Evolutionary conservation across 2,113 vertebrate genomes (phyloP).

Genomic region (Forbesichthys agassizii): DNA sequence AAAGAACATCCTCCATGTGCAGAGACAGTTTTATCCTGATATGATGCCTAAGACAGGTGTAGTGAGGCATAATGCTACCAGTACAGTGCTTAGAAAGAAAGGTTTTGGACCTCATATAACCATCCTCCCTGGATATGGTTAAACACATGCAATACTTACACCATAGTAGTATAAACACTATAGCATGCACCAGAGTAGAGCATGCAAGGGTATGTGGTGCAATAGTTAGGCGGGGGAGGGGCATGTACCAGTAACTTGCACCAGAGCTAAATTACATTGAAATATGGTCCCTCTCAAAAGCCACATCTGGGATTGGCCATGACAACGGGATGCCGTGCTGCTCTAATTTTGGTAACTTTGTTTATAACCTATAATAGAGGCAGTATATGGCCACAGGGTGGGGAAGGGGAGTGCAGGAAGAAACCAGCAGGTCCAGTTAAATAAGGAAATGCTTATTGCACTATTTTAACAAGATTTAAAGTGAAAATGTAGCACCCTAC

Average conservation of each 20-base stretch:
- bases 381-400: slow-evolving; percentile 65
- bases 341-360: slow-evolving; percentile 83
- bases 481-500: slow-evolving; percentile 1
- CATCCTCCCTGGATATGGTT: not conserved
- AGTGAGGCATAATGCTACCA: not conserved
- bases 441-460: slow-evolving; percentile 19
- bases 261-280: slow-evolving; percentile 70
- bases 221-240: slow-evolving; percentile 33
- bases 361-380: slow-evolving; percentile 82
- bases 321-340: slow-evolving; percentile 79
- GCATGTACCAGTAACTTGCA: slow-evolving; percentile 44
- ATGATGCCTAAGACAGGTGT: not conserved
- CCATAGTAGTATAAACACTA: slow-evolving; percentile 10
- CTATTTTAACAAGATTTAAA: slow-evolving; percentile 1
- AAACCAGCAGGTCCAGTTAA: slow-evolving; percentile 40
- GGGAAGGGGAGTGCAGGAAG: slow-evolving; percentile 47
- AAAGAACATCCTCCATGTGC: too few species aligned
- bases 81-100: not conserved
- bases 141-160: not conserved
- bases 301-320: slow-evolving; percentile 79
- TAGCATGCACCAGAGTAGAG: not conserved
- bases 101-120: not conserved
- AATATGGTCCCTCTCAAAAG: slow-evolving; percentile 75
- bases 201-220: slow-evolving; percentile 1
- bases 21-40: too few species aligned